Evolutionary conservation across 2,888 invertebrate species (phyloP).

Genomic region (Leptopilina drosophilae): DNA sequence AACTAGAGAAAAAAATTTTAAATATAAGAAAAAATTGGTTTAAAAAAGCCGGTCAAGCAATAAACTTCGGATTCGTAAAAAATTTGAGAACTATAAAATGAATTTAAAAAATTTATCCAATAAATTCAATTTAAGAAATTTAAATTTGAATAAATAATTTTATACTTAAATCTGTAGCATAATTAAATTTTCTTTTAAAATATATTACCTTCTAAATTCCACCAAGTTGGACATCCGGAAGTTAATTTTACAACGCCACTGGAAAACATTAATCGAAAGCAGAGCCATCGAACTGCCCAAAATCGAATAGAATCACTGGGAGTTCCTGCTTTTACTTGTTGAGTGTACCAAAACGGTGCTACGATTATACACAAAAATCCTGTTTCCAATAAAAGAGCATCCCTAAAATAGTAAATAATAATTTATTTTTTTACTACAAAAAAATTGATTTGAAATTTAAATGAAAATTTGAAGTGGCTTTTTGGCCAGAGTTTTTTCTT

Average conservation of each 20-base stretch:
- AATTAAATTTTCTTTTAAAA: background rate
- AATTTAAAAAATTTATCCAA: slow-evolving; percentile 25
- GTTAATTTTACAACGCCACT: slow-evolving; percentile 85
- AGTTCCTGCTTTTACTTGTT: slow-evolving; percentile 75
- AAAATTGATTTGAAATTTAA: too few species aligned
- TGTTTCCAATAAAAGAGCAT: slow-evolving; percentile 85
- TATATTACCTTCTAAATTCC: slow-evolving; percentile 84
- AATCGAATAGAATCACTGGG: slow-evolving; percentile 80
- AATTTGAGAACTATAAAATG: background rate
- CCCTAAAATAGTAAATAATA: slow-evolving; percentile 78
- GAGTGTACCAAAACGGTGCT: slow-evolving; percentile 80
- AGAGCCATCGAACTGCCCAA: slow-evolving; percentile 85
- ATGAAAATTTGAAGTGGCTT: too few species aligned
- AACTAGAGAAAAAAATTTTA: too few species aligned
- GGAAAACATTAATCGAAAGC: slow-evolving; percentile 85
- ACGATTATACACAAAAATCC: slow-evolving; percentile 84
- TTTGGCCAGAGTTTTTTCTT: too few species aligned
- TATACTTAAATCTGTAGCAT: too few species aligned
- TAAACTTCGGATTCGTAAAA: too few species aligned
- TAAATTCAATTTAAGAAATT: background rate
- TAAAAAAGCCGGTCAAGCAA: too few species aligned
- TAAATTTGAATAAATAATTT: too few species aligned
- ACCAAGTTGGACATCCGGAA: slow-evolving; percentile 87
- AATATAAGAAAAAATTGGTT: too few species aligned
- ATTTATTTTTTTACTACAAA: too few species aligned